A percentile compares a stretch with the other conserved stretches of the same genome.
These are phyloP conservation scores for Oryzias melastigma DNA, from an alignment of 2,113 vertebrate species.

Conservation along the genomic window DNA sequence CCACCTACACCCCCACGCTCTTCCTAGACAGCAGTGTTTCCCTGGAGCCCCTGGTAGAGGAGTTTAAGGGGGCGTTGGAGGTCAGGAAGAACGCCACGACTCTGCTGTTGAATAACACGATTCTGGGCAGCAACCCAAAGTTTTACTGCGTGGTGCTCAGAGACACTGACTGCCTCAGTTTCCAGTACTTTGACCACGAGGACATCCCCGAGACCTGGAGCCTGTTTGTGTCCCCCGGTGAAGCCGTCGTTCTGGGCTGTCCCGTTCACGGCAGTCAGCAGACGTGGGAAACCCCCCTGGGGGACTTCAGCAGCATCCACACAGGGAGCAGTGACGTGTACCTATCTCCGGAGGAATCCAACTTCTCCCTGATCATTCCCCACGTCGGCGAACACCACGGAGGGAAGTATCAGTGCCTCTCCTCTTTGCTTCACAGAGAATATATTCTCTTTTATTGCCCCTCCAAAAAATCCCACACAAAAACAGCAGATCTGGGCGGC, in stretches of 20 bases:
- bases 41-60: slow-evolving; percentile 34
- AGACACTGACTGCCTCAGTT: slow-evolving; percentile 53
- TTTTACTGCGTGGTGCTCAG: slow-evolving; percentile 66
- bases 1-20: slow-evolving; percentile 26
- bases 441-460: slow-evolving; percentile 65
- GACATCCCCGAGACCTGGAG: slow-evolving; percentile 31
- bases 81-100: slow-evolving; percentile 42
- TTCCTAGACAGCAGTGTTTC: slow-evolving; percentile 69
- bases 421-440: slow-evolving; percentile 12
- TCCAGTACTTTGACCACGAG: slow-evolving; percentile 49
- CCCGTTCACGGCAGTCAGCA: slow-evolving; percentile 22
- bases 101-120: slow-evolving; percentile 42
- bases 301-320: slow-evolving; percentile 28
- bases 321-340: slow-evolving; percentile 9
- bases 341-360: slow-evolving; percentile 2
- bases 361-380: slow-evolving; percentile 63
- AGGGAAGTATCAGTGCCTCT: slow-evolving; percentile 69
- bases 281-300: slow-evolving; percentile 71
- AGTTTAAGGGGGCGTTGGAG: slow-evolving; percentile 35
- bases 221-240: slow-evolving; percentile 56
- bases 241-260: slow-evolving; percentile 60
- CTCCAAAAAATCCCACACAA: neutral
- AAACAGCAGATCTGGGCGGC: neutral
- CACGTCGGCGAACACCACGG: slow-evolving; percentile 12
- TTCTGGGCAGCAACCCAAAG: slow-evolving; percentile 32